Evolutionary conservation across 2,797 vertebrate species (phyloP).

Genomic region (Erpetoichthys calabaricus): DNA sequence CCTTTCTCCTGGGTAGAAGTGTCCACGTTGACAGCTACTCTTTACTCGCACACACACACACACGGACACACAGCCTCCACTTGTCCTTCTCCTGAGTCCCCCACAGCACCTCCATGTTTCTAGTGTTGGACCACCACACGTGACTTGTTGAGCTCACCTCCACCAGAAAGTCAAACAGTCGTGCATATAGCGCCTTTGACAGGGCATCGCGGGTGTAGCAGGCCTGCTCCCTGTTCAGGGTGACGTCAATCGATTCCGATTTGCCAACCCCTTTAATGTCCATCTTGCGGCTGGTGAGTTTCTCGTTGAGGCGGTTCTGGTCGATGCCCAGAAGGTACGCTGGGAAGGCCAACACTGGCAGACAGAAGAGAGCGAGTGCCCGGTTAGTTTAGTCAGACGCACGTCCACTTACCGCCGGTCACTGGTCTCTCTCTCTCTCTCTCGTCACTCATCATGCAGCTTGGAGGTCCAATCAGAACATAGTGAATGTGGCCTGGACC

Average conservation of each 20-base stretch:
- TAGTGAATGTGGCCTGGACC: not conserved
- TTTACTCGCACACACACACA: no score
- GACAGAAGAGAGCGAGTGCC: not conserved
- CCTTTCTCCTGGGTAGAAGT: no score
- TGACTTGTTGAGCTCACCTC: conserved; percentile 46
- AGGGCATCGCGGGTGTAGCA: conserved; percentile 83
- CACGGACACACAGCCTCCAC: no score
- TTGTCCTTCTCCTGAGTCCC: no score
- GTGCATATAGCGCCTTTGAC: conserved; percentile 83
- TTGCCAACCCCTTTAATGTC: conserved; percentile 92
- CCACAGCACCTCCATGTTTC: no score
- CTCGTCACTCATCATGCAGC: not conserved
- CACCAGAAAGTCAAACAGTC: conserved; percentile 87
- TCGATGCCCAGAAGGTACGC: conserved; percentile 86
- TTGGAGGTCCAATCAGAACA: not conserved
- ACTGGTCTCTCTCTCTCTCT: no score
- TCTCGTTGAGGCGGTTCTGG: conserved; percentile 71
- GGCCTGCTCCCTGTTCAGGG: conserved; percentile 85
- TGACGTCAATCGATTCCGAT: conserved; percentile 81
- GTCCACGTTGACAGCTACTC: no score
- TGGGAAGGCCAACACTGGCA: conserved; percentile 80
- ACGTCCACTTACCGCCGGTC: no score
- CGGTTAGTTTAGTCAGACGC: not conserved
- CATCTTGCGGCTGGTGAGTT: conserved; percentile 90
- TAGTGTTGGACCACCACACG: no score